These are phyloP conservation scores for Sinocyclocheilus anshuiensis DNA, from an alignment of 2,113 vertebrate species.

Conservation along the genomic window DNA sequence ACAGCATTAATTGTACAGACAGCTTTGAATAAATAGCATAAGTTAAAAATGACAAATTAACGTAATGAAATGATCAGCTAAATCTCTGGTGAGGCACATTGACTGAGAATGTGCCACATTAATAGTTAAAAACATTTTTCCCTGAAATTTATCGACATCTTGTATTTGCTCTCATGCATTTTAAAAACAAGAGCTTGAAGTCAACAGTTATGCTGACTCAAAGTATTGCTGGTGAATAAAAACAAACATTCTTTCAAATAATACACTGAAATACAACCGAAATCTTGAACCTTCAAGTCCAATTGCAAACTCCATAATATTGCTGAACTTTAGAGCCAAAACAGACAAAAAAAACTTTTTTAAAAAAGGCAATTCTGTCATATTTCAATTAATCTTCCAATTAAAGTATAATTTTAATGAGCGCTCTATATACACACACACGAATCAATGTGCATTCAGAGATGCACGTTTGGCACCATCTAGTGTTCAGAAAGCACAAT, in stretches of 20 bases:
- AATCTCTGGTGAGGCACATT: constrained; percentile 75
- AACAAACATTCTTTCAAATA: constrained; percentile 39
- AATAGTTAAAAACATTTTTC: constrained; percentile 35
- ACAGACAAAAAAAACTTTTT: too few species aligned
- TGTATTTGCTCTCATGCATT: constrained; percentile 25
- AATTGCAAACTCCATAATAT: neutral
- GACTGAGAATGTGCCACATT: constrained; percentile 49
- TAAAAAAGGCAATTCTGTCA: neutral
- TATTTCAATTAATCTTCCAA: constrained; percentile 13
- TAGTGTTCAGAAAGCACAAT: neutral
- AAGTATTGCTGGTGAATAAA: constrained; percentile 49
- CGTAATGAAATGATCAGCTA: constrained; percentile 62
- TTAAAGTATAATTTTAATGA: too few species aligned
- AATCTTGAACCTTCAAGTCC: neutral
- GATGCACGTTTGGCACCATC: neutral
- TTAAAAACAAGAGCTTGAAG: constrained; percentile 14
- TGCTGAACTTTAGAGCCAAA: neutral
- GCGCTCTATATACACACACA: too few species aligned
- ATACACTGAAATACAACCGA: constrained; percentile 16
- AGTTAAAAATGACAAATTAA: constrained; percentile 74
- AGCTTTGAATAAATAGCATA: constrained; percentile 81
- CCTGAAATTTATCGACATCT: constrained; percentile 52
- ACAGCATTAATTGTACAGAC: constrained; percentile 68
- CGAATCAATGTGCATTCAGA: neutral
- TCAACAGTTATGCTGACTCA: neutral